These are phyloP conservation scores for Aix galericulata DNA, from an alignment of 2,113 vertebrate genomes.

Conservation along the genomic window DNA sequence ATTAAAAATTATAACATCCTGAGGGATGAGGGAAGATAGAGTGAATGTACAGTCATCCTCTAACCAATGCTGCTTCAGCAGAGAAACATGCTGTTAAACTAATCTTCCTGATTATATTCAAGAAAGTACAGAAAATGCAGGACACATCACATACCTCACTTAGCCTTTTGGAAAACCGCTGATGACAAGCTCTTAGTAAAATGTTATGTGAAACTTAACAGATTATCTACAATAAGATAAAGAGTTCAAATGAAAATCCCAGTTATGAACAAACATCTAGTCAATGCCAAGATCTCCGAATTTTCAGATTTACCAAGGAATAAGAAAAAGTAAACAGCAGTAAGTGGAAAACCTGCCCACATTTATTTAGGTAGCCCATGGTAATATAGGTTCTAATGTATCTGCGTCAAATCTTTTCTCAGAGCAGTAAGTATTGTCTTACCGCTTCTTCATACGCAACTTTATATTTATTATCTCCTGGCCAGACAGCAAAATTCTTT, in stretches of 20 bases:
- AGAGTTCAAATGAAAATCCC: not conserved
- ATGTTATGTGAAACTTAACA: not conserved
- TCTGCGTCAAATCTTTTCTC: not conserved
- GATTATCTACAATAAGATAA: not conserved
- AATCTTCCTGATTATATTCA: slow-evolving; percentile 18
- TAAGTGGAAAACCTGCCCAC: not conserved
- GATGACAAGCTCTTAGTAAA: not conserved
- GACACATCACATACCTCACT: not conserved
- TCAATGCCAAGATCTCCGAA: not conserved
- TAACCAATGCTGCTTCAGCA: not conserved
- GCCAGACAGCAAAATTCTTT: not conserved
- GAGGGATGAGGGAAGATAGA: not conserved
- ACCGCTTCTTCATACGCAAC: not conserved
- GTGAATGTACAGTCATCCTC: not conserved
- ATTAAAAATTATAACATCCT: slow-evolving; percentile 51
- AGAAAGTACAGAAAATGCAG: not conserved
- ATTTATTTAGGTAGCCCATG: not conserved
- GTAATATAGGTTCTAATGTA: not conserved
- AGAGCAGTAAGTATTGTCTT: not conserved
- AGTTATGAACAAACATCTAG: not conserved
- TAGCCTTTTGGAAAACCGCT: not conserved
- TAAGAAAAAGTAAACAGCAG: not conserved
- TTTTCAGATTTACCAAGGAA: not conserved
- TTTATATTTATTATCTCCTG: not conserved
- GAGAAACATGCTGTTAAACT: slow-evolving; percentile 6